Evolutionary conservation across 2,113 vertebrate genomes (phyloP), one percentile per base, ranked within the genome.

Genomic region (Myxocyprinus asiaticus): DNA sequence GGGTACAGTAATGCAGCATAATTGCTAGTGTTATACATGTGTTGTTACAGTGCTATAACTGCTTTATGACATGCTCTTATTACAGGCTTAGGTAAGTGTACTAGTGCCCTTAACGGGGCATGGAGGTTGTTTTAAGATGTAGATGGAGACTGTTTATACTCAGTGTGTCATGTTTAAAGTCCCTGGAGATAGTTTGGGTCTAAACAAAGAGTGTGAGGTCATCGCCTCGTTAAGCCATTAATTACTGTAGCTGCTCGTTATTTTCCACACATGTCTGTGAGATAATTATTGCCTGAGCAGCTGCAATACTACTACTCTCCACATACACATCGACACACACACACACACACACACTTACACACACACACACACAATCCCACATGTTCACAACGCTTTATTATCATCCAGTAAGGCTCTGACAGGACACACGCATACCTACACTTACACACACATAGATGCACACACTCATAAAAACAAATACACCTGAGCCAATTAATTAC

Each of bases 211-310:
- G 15, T 56, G 61, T 76, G 79, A 87, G 84, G 74, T 67, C 78
- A 81, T 83, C 68, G 66, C 59, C 85, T 87, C 8, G 66, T 89
- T 87, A 87, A 88, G 86, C 77, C 85, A 83, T 88, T 89, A 77
- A 88, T 89, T 89, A 83, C 78, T n/a, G 65, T 69, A 47, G 8
- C 48, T n/a, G 61, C 22, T 33, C 22, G 1, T 75, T 76, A 70
- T 81, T 80, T 84, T 79, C 80, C 75, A 69, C 70, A 72, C 64
- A 45, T 74, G 22, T 33, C 22, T 33, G 22, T 33, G 74, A 83
- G 80, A 80, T 84, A 75, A 88, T 87, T 86, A 81, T 78, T 83
- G 44, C 84, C 82, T 63, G 62, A 42, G 61, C 88, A 87, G 87
- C 88, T 89, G 89, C 75, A 66, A 7, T 44, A 84, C 87, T 85